Base-by-base conservation (phyloP, 2,888 invertebrate species). In the Diabrotica balteata region DNA sequence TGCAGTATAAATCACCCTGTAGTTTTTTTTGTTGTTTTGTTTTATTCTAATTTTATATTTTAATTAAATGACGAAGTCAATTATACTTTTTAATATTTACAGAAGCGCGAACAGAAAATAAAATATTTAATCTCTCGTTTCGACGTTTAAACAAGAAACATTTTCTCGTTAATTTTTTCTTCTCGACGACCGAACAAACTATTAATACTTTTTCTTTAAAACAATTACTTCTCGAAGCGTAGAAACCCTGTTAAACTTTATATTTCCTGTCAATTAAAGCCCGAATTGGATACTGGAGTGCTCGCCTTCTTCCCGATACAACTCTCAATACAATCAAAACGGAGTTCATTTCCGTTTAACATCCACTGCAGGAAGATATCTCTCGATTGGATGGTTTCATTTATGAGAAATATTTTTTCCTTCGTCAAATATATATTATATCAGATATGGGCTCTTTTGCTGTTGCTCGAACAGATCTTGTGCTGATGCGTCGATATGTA, bases 201-300 rank as follows among this genome's bases (percentile, higher is more conserved):
- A 45, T 8, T 58, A 53, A 54, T 58, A 45, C 44, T 46, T 57
- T 59, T 11, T 17, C 9, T 44, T 46, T 32, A n/a, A 59, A 64
- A 64, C 58, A 58, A 59, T 46, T 46, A 64, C 51, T 52, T 45
- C 58, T 42, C 51, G 42, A 64, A 50, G 32, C 52, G 9, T 22
- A 52, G 64, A 58, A 44, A 64, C 46, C 59, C 52, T 43, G 45
- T 64, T 58, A 64, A 64, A 64, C 58, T 51, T 57, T 59, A 64
- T 64, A 64, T 64, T 64, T 64, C 58, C 58, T 51, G 58, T 64
- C 58, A 64, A 64, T 64, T 64, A 64, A 64, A 32, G 52, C 32
- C 8, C 58, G 44, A 9, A 59, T 42, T 64, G 57, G 64, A 64
- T 55, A 55, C 63, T 49, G 49, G 42, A 42, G 49, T 42, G 46